Evolutionary conservation across 1,140 invertebrate species (phyloP).

Genomic region (Bursaphelenchus mucronatus): DNA sequence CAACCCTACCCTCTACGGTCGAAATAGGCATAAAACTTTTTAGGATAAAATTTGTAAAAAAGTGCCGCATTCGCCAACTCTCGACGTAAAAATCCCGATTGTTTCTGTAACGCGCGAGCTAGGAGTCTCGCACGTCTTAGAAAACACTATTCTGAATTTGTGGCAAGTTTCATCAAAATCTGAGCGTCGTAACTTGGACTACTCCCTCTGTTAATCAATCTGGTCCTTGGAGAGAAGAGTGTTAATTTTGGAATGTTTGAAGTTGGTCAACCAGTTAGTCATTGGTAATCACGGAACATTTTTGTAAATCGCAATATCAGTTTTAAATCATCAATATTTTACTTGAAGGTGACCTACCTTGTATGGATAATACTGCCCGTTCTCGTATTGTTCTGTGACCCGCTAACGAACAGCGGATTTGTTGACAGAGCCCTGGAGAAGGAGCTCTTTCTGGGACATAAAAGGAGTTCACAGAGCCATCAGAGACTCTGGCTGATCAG

Average conservation of each 20-base stretch:
- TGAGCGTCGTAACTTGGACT: too few species aligned
- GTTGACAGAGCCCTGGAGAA: conserved; percentile 41
- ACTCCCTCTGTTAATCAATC: too few species aligned
- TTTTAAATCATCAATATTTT: conserved; percentile 1
- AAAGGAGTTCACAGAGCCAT: not conserved
- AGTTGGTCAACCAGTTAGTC: not conserved
- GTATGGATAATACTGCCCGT: not conserved
- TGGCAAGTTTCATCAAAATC: too few species aligned
- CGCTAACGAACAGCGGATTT: conserved; percentile 44
- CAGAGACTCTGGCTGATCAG: too few species aligned
- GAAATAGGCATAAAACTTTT: too few species aligned
- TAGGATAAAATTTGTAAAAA: too few species aligned
- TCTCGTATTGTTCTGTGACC: conserved; percentile 5
- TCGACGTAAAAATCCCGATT: too few species aligned
- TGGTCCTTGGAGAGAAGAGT: not conserved
- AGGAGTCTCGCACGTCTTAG: too few species aligned
- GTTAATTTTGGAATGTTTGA: not conserved
- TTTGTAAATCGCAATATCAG: not conserved
- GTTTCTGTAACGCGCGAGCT: too few species aligned
- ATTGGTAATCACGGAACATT: conserved; percentile 6
- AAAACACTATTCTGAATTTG: too few species aligned
- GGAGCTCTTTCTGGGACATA: conserved; percentile 42
- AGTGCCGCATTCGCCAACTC: too few species aligned
- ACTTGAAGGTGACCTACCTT: not conserved
- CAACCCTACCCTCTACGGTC: too few species aligned